Percentiles rank a stretch among this genome's conserved stretches.
phyloP scores from a whole-genome alignment of 2,113 vertebrate genomes.

The Macroglossus sobrinus region DNA sequence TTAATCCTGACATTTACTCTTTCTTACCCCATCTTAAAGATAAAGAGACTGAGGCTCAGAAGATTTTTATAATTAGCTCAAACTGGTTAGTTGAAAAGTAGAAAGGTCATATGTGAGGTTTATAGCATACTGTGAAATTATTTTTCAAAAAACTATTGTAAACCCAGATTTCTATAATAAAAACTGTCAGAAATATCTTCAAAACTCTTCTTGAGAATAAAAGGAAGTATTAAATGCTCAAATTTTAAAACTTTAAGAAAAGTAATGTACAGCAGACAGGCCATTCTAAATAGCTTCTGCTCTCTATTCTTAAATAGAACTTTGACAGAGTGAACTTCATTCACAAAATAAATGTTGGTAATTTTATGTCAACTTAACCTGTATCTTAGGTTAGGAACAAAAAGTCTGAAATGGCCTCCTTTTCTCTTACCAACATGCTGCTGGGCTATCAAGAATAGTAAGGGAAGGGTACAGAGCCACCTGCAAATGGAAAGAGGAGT shows the following conservation, averaged over 20 bases:
- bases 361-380: neutral
- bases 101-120: neutral
- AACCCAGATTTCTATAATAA: neutral
- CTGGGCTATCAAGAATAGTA: neutral
- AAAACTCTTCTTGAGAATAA: neutral
- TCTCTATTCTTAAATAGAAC: neutral
- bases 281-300: neutral
- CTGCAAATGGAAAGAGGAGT: neutral
- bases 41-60: neutral
- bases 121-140: neutral
- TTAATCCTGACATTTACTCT: neutral
- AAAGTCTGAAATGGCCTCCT: neutral
- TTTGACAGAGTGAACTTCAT: neutral
- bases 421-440: neutral
- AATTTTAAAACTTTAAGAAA: neutral
- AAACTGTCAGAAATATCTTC: neutral
- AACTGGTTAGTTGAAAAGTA: neutral
- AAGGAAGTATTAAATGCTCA: neutral
- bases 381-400: neutral
- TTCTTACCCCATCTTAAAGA: neutral
- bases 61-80: neutral
- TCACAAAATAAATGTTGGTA: neutral
- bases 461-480: neutral
- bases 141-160: neutral
- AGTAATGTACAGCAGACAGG: neutral